These are phyloP conservation scores for Leptodactylus fallax DNA, from an alignment of 2,797 vertebrate species.

Conservation along the genomic window DNA sequence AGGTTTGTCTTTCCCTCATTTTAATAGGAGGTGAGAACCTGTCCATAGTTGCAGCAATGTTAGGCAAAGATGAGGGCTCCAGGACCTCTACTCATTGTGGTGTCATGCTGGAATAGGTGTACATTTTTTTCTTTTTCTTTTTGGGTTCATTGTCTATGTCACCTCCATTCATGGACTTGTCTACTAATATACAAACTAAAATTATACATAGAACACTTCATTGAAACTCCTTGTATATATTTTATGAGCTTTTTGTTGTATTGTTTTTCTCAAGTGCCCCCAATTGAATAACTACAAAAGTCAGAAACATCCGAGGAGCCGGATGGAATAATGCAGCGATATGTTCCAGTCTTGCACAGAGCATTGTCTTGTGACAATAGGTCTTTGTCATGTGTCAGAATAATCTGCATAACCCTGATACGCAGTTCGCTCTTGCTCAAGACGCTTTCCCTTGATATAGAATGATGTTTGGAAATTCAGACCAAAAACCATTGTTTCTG, in stretches of 20 bases:
- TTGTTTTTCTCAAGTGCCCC: neutral
- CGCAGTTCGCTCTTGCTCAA: neutral
- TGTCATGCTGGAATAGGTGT: too few species aligned
- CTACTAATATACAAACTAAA: neutral
- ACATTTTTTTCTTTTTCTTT: too few species aligned
- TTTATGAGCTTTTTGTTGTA: neutral
- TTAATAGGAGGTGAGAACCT: too few species aligned
- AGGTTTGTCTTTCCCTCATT: too few species aligned
- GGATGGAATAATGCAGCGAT: neutral
- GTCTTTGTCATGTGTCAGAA: conserved; percentile 2
- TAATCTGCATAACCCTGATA: conserved; percentile 15
- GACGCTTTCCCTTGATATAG: neutral
- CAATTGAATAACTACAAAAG: neutral
- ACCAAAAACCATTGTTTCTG: neutral
- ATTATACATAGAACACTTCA: neutral
- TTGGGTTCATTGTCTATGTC: neutral
- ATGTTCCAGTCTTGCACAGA: neutral
- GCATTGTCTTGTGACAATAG: conserved; percentile 15
- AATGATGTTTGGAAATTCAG: neutral
- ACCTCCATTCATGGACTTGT: neutral
- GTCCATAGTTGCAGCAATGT: too few species aligned
- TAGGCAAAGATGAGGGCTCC: too few species aligned
- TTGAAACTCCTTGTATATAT: neutral
- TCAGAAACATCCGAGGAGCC: neutral
- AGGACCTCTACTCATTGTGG: too few species aligned